Evolutionary conservation across 1,140 invertebrate genomes (phyloP).

Genomic region (Zaprionus taronus): DNA sequence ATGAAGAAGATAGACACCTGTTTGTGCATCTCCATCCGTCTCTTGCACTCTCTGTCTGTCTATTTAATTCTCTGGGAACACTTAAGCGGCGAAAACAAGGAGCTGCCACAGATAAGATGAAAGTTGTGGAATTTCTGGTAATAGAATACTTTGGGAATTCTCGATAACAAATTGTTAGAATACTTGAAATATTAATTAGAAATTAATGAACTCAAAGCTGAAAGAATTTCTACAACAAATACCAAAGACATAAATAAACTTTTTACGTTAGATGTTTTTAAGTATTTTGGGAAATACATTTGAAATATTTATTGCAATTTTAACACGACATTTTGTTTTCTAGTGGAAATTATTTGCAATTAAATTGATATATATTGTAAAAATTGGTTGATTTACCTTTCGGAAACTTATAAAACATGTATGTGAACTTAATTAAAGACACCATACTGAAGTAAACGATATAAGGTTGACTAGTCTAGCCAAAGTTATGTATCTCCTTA

Average conservation of each 20-base stretch:
- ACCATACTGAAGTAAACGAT: too few relatives aligned
- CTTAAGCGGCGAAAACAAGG: constrained; percentile 34
- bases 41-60: neutral
- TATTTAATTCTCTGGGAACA: constrained; percentile 18
- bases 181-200: constrained; percentile 31
- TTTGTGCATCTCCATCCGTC: constrained; percentile 3
- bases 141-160: constrained; percentile 4
- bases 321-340: neutral
- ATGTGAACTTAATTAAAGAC: too few relatives aligned
- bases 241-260: neutral
- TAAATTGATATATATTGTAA: neutral
- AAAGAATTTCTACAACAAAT: neutral
- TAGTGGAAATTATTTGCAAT: neutral
- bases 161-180: constrained; percentile 11
- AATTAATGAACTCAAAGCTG: neutral
- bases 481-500: too few relatives aligned
- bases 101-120: constrained; percentile 40
- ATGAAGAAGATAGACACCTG: constrained; percentile 18
- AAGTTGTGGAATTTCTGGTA: constrained; percentile 12
- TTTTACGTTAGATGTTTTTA: neutral
- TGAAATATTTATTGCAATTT: constrained; percentile 25
- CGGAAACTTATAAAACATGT: too few relatives aligned
- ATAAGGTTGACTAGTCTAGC: too few relatives aligned
- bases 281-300: neutral
- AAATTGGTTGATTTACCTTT: too few relatives aligned